Conservation (phyloP, 2,113 vertebrate genomes). For the Trinectes maculatus region DNA sequence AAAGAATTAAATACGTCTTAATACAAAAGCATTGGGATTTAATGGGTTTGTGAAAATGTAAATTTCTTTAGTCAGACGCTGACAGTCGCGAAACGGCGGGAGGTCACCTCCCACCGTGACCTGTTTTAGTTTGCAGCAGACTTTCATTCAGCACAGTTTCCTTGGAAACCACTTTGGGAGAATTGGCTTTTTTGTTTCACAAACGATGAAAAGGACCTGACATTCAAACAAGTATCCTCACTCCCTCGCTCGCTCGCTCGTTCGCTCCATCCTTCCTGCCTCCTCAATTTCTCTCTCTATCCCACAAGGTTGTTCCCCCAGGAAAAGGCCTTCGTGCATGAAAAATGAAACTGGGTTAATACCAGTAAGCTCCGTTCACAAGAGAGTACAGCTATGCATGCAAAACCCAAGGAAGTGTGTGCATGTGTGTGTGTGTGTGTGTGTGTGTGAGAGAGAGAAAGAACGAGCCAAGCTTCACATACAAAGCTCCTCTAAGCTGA, state of each 20-base stretch:
- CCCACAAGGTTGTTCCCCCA: slow-evolving; percentile 57
- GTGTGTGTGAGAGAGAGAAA: slow-evolving; percentile 30
- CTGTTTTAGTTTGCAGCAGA: slow-evolving; percentile 37
- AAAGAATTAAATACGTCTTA: no score
- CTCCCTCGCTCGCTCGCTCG: slow-evolving; percentile 46
- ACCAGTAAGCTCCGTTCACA: slow-evolving; percentile 81
- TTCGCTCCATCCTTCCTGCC: slow-evolving; percentile 47
- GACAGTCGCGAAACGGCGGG: slow-evolving; percentile 9
- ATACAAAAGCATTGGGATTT: no score
- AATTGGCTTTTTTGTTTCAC: slow-evolving; percentile 44
- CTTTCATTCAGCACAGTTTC: slow-evolving; percentile 58
- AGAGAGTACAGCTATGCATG: slow-evolving; percentile 77
- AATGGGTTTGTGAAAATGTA: slow-evolving; percentile 14
- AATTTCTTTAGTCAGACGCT: slow-evolving; percentile 25
- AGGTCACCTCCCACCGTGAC: slow-evolving; percentile 58
- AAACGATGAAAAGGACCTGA: slow-evolving; percentile 52
- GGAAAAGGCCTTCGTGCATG: slow-evolving; percentile 69
- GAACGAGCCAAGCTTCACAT: slow-evolving; percentile 67
- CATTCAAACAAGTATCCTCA: slow-evolving; percentile 59
- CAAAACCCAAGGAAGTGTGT: slow-evolving; percentile 72
- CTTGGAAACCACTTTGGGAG: slow-evolving; percentile 65
- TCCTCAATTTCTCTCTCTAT: slow-evolving; percentile 51
- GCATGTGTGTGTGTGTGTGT: slow-evolving; percentile 40
- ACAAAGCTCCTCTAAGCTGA: slow-evolving; percentile 75
- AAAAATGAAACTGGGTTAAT: slow-evolving; percentile 81